Base-by-base conservation (phyloP, 1,140 invertebrate species). In the Drosophila ohnishii region DNA sequence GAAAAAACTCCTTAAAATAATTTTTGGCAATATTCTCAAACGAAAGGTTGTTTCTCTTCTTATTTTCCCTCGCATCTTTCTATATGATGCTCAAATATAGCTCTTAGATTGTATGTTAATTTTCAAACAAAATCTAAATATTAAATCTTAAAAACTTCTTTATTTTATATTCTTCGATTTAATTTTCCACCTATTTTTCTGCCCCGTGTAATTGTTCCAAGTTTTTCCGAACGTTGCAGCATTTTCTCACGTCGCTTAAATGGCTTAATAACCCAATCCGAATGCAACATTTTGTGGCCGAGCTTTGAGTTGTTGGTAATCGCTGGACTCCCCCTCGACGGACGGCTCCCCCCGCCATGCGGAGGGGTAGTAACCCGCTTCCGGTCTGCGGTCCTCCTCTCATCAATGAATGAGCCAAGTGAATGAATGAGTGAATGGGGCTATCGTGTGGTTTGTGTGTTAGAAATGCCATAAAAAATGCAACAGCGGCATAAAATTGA, bases 201-300 rank as follows among this genome's bases (percentile, higher is more conserved):
- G 25, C 6, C 13, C 5, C 13, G 64, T 69, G 65, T 45, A 69
- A 39, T 32, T 61, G 30, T 28, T 14, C 9, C 51, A 28, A 16
- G 65, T 8, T 71, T 71, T 76, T 57, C 63, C 74, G 37, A 76
- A 60, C 48, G 73, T 44, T 73, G 30, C 59, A 75, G 55, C 73
- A 78, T 78, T 78, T 78, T 78, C 75, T 78, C 75, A 78, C 75
- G 75, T 78, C 75, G 73, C 65, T 70, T 62, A 78, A 77, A 78
- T 78, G 75, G 75, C 75, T 78, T 77, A 78, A 78, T 78, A 78
- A 78, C 75, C 75, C 73, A 76, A 76, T 76, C 73, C 63, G 53
- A 65, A 64, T 75, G 71, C 72, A 78, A 62, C 75, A 71, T 77
- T 77, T 77, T 76, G 75, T 62, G 75, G 75, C 75, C 57, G 51